Evolutionary conservation across 2,797 vertebrate species (phyloP).

Genomic region (Phrynocephalus guinanensis): DNA sequence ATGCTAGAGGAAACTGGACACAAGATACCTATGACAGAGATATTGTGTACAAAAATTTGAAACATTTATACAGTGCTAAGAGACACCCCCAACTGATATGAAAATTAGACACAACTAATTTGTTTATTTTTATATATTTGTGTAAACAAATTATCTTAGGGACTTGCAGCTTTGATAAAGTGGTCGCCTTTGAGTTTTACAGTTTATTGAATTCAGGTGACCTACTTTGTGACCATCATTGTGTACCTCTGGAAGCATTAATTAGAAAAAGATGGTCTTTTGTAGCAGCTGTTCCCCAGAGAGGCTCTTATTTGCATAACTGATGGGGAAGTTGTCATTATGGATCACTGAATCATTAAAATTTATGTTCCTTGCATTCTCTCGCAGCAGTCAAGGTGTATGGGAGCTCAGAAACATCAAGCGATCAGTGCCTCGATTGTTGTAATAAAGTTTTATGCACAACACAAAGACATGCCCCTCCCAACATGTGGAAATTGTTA

Average conservation of each 20-base stretch:
- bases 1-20: background rate
- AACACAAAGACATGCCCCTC: constrained; percentile 59
- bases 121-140: background rate
- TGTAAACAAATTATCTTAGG: constrained; percentile 1
- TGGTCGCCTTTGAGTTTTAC: background rate
- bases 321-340: constrained; percentile 60
- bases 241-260: background rate
- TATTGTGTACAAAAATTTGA: background rate
- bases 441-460: constrained; percentile 62
- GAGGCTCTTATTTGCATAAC: constrained; percentile 47
- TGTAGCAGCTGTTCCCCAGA: constrained; percentile 31
- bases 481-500: constrained; percentile 75
- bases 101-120: background rate
- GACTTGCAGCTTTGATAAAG: background rate
- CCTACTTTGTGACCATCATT: background rate
- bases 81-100: background rate
- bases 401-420: constrained; percentile 60
- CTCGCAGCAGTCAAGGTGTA: constrained; percentile 63
- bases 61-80: background rate
- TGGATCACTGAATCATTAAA: constrained; percentile 66
- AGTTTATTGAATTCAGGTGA: constrained; percentile 17
- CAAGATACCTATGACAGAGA: background rate
- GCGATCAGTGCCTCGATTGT: constrained; percentile 64
- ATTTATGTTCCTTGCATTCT: constrained; percentile 46
- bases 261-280: constrained; percentile 18